phyloP scores from a whole-genome alignment of 2,797 vertebrate genomes.

The Enteromius fasciolatus region DNA sequence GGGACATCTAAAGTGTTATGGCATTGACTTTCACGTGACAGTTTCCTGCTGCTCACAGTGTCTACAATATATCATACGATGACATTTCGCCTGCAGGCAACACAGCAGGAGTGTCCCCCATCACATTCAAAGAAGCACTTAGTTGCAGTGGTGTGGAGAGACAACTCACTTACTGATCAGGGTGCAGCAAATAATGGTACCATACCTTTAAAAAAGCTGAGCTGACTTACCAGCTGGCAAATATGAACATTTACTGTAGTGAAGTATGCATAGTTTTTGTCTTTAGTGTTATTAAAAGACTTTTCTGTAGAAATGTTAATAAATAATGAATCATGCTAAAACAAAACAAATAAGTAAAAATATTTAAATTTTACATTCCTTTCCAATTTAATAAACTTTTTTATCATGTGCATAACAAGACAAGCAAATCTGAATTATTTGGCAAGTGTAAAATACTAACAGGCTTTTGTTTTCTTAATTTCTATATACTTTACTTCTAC shows the following conservation, averaged over 20 bases:
- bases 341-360: not conserved
- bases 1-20: slow-evolving; percentile 25
- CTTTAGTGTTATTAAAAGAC: not conserved
- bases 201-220: not conserved
- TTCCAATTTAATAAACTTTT: not conserved
- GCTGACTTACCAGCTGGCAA: not conserved
- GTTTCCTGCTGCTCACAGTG: slow-evolving; percentile 29
- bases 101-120: slow-evolving; percentile 25
- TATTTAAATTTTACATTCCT: not conserved
- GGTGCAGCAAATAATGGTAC: not conserved
- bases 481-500: not conserved
- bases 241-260: not conserved
- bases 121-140: slow-evolving; percentile 24
- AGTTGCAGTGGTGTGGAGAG: slow-evolving; percentile 10
- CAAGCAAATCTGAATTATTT: not conserved
- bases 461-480: not conserved
- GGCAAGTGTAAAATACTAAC: slow-evolving; percentile 14
- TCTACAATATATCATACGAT: slow-evolving; percentile 29
- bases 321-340: not conserved
- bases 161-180: slow-evolving; percentile 34
- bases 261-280: not conserved
- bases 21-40: slow-evolving; percentile 39
- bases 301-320: not conserved
- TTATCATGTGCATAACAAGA: not conserved
- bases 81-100: slow-evolving; percentile 31